phyloP scores from a whole-genome alignment of 2,113 vertebrate species.

The Tragelaphus buxtoni region DNA sequence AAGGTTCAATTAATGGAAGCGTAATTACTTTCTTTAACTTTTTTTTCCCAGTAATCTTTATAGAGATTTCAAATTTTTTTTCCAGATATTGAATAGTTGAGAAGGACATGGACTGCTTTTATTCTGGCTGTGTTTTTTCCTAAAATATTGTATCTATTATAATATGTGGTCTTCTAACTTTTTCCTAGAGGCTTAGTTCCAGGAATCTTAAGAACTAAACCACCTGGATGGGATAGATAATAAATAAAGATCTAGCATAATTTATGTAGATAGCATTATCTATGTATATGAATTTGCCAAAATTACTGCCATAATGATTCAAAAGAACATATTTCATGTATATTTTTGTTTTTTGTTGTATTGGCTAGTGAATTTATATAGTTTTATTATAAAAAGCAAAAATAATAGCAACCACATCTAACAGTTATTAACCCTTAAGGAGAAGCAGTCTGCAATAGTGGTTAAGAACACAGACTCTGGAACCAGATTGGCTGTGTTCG shows the following conservation, averaged over 20 bases:
- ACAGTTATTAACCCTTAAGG: background rate
- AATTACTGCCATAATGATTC: background rate
- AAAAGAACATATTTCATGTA: background rate
- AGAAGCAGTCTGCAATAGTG: background rate
- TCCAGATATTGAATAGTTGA: background rate
- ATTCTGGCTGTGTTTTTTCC: background rate
- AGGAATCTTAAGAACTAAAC: background rate
- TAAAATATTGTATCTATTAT: background rate
- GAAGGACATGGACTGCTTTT: background rate
- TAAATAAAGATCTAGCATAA: background rate
- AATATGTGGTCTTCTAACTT: background rate
- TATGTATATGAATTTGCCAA: background rate
- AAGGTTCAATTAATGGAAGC: background rate
- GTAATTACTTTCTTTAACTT: background rate
- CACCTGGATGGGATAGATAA: background rate
- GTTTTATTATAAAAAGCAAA: background rate
- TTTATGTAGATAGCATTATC: background rate
- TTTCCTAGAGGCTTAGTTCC: background rate
- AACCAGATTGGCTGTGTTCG: background rate
- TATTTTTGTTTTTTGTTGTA: background rate
- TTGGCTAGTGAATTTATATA: background rate
- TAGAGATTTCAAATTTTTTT: constrained; percentile 20
- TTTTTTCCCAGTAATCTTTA: background rate
- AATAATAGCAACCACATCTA: background rate
- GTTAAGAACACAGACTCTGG: background rate